phyloP scores from a whole-genome alignment of 2,888 invertebrate species.

The Lithophane socia region DNA sequence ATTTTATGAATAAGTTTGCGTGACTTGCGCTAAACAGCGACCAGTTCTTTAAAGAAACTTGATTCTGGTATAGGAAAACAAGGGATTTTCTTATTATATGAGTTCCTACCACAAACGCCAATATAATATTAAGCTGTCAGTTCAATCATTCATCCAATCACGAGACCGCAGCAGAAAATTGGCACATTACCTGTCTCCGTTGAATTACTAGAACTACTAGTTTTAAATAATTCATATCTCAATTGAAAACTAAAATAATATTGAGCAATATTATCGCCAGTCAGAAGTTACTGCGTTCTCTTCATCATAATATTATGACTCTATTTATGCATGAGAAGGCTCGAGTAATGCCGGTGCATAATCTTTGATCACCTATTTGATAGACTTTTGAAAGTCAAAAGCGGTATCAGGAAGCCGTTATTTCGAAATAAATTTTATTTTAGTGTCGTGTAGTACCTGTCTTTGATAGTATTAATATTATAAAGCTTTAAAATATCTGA shows the following conservation, averaged over 20 bases:
- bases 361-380: constrained; percentile 6
- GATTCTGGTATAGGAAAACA: background rate
- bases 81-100: constrained; percentile 2
- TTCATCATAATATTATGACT: constrained; percentile 46
- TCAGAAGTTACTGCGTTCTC: constrained; percentile 32
- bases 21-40: background rate
- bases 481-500: background rate
- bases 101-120: constrained; percentile 1
- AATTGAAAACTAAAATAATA: constrained; percentile 56
- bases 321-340: constrained; percentile 30
- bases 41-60: background rate
- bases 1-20: background rate
- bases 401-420: constrained; percentile 15
- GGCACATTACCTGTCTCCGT: constrained; percentile 43
- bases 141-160: constrained; percentile 44
- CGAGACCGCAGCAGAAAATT: constrained; percentile 41
- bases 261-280: constrained; percentile 47
- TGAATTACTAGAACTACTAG: constrained; percentile 40
- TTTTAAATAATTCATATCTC: constrained; percentile 61
- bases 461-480: background rate
- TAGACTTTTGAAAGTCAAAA: constrained; percentile 30
- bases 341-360: constrained; percentile 48
- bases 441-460: constrained; percentile 1
- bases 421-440: constrained; percentile 16
- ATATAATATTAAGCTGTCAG: constrained; percentile 28